Percentiles rank a stretch among this genome's conserved stretches.
Evolutionary conservation across 2,113 vertebrate species (phyloP).

Genomic region (Sander vitreus): DNA sequence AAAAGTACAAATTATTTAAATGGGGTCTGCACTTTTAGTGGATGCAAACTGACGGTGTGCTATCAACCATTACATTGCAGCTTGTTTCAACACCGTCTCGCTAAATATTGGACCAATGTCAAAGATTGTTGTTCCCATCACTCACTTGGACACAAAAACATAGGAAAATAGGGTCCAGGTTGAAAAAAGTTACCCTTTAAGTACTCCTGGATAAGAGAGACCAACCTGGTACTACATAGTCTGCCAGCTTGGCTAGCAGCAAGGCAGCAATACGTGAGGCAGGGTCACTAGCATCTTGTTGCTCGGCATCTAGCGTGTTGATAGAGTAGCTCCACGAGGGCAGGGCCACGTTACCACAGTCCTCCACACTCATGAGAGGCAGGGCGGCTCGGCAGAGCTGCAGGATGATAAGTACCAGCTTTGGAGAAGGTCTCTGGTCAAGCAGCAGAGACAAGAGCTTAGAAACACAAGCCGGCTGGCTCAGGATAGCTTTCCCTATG

Average conservation of each 20-base stretch:
- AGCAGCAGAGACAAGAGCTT: slow-evolving; percentile 96
- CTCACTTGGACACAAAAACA: too few species aligned
- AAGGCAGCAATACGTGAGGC: slow-evolving; percentile 96
- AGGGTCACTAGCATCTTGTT: slow-evolving; percentile 94
- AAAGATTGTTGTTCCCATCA: too few species aligned
- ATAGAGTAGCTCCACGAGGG: slow-evolving; percentile 98
- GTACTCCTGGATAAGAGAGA: slow-evolving; percentile 6
- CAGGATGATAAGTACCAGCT: slow-evolving; percentile 97
- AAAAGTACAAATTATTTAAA: too few species aligned
- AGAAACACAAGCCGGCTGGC: slow-evolving; percentile 98
- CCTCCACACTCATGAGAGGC: slow-evolving; percentile 98
- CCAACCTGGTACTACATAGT: slow-evolving; percentile 98
- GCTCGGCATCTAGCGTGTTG: slow-evolving; percentile 92
- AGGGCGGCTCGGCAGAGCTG: slow-evolving; percentile 95
- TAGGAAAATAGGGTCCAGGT: too few species aligned
- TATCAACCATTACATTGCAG: too few species aligned
- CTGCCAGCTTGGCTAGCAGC: slow-evolving; percentile 94
- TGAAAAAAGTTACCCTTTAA: neutral
- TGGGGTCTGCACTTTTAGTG: too few species aligned
- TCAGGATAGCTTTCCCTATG: slow-evolving; percentile 98
- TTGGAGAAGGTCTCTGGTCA: slow-evolving; percentile 97
- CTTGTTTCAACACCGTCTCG: too few species aligned
- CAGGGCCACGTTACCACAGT: slow-evolving; percentile 96
- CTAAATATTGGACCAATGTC: too few species aligned
- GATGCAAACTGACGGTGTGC: too few species aligned